These are phyloP conservation scores for Tetropium fuscum DNA, from an alignment of 2,888 invertebrate species.

Conservation along the genomic window DNA sequence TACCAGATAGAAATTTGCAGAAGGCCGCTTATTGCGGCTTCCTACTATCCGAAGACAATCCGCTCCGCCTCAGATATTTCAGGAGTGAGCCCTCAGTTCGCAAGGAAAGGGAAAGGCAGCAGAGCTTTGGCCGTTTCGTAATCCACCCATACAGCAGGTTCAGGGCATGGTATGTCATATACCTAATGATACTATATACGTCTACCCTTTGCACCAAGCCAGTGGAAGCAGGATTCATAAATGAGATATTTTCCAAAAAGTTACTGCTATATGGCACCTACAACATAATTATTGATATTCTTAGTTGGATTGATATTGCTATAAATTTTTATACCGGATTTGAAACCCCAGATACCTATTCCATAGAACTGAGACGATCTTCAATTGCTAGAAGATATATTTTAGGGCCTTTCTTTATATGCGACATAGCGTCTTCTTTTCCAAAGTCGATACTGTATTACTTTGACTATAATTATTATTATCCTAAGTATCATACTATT, in stretches of 20 bases:
- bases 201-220: slow-evolving; percentile 9
- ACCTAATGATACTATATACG: slow-evolving; percentile 6
- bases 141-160: slow-evolving; percentile 17
- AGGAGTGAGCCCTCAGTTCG: neutral
- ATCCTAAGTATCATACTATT: neutral
- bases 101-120: slow-evolving; percentile 2
- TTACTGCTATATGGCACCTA: neutral
- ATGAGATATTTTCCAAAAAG: neutral
- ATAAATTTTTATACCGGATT: slow-evolving; percentile 23
- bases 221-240: neutral
- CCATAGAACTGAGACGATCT: neutral
- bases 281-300: neutral
- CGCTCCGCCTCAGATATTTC: neutral
- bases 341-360: neutral
- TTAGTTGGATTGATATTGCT: slow-evolving; percentile 21
- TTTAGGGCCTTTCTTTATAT: neutral
- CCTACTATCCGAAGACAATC: neutral
- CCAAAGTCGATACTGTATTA: neutral
- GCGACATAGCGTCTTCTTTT: neutral
- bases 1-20: neutral
- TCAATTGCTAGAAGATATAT: neutral
- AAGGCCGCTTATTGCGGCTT: no score
- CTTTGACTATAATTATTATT: no score
- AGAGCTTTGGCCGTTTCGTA: neutral
- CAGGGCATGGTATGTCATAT: slow-evolving; percentile 24